A percentile compares a stretch with the other conserved stretches of the same genome.
phyloP scores from a whole-genome alignment of 2,113 vertebrate species.

The Oncorhynchus clarkii region DNA sequence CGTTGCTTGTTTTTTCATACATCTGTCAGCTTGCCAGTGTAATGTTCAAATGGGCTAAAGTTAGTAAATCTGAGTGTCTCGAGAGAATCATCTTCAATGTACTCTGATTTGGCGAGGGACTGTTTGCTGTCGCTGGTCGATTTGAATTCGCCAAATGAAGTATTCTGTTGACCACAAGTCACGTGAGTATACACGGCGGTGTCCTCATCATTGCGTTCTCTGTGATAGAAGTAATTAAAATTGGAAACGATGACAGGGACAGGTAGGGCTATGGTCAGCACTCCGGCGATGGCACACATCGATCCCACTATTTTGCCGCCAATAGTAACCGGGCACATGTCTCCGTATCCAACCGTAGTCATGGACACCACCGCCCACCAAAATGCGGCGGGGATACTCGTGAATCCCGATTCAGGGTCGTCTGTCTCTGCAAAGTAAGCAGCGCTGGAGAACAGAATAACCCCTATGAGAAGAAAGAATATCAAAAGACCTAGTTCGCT shows the following conservation, averaged over 20 bases:
- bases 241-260: constrained; percentile 82
- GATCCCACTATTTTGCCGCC: constrained; percentile 95
- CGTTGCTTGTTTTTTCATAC: constrained; percentile 48
- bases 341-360: constrained; percentile 95
- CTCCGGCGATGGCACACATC: constrained; percentile 90
- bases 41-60: constrained; percentile 43
- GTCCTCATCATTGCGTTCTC: constrained; percentile 87
- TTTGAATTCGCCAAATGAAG: constrained; percentile 73
- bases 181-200: constrained; percentile 85
- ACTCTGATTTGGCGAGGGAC: constrained; percentile 82
- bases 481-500: constrained; percentile 90
- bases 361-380: constrained; percentile 98
- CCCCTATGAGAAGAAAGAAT: constrained; percentile 92
- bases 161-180: constrained; percentile 82
- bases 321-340: constrained; percentile 92
- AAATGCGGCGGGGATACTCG: constrained; percentile 92
- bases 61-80: constrained; percentile 69
- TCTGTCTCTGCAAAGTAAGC: constrained; percentile 94
- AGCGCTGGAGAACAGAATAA: constrained; percentile 92
- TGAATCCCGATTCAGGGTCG: constrained; percentile 81
- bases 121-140: constrained; percentile 74
- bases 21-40: constrained; percentile 67
- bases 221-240: constrained; percentile 85
- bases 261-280: constrained; percentile 89
- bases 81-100: constrained; percentile 69